Evolutionary conservation across 2,888 invertebrate genomes (phyloP).

Genomic region (Acleris literana): DNA sequence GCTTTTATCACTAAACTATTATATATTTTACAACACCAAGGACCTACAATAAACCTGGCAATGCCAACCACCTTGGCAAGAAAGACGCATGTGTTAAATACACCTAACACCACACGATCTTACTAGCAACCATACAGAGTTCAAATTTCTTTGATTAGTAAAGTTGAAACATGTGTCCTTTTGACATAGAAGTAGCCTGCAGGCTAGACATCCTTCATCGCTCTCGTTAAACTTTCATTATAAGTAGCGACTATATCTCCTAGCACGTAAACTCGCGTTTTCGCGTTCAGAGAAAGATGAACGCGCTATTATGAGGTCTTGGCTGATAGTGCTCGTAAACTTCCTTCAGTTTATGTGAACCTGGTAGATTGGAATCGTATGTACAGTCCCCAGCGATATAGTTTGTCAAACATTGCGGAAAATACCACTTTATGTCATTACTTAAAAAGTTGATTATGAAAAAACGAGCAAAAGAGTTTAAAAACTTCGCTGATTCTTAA

Average conservation of each 20-base stretch:
- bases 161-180: too few species aligned
- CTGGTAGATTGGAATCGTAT: too few species aligned
- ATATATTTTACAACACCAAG: conserved; percentile 5
- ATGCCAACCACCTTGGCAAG: neutral
- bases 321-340: conserved; percentile 17
- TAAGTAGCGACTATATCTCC: conserved; percentile 8
- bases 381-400: too few species aligned
- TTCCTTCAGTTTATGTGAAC: conserved; percentile 6
- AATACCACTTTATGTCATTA: too few species aligned
- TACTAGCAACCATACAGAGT: too few species aligned
- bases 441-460: too few species aligned
- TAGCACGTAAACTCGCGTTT: conserved; percentile 10
- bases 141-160: too few species aligned
- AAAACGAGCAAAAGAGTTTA: too few species aligned
- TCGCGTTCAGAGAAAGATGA: conserved; percentile 11
- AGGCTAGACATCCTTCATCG: conserved; percentile 15
- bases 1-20: neutral
- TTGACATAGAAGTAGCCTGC: neutral
- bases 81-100: too few species aligned
- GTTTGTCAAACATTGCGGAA: too few species aligned
- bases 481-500: too few species aligned
- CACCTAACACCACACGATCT: too few species aligned
- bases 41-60: conserved; percentile 4
- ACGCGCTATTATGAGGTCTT: conserved; percentile 13
- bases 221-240: conserved; percentile 17